Conservation (phyloP, 2,797 vertebrate species). For the Selene dorsalis region DNA sequence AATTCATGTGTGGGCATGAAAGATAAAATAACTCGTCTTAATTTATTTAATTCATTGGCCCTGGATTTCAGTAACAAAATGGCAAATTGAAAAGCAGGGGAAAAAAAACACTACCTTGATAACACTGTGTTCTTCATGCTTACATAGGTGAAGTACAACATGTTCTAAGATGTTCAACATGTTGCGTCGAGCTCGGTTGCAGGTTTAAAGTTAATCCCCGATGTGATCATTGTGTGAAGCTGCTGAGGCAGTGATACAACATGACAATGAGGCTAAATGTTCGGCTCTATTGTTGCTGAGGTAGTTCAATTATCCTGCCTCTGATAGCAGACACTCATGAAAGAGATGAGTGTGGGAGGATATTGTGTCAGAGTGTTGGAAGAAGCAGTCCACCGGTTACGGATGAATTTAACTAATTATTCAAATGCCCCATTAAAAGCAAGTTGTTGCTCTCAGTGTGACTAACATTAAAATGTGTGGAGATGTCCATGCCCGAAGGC, state of each 20-base stretch:
- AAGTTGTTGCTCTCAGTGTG: slow-evolving; percentile 46
- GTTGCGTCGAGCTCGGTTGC: background rate
- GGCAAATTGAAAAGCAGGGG: background rate
- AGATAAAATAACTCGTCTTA: background rate
- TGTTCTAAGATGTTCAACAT: background rate
- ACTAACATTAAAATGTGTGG: slow-evolving; percentile 57
- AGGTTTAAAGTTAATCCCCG: slow-evolving; percentile 9
- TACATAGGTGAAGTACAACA: background rate
- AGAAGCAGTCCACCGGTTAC: slow-evolving; percentile 51
- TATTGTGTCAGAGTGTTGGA: slow-evolving; percentile 56
- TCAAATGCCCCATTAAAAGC: slow-evolving; percentile 65
- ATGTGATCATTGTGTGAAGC: slow-evolving; percentile 20
- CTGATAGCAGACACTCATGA: slow-evolving; percentile 58
- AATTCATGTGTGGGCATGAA: background rate
- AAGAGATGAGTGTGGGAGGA: slow-evolving; percentile 70
- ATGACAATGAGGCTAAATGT: slow-evolving; percentile 43
- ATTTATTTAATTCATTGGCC: background rate
- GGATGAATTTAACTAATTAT: slow-evolving; percentile 66
- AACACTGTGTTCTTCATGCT: too few species aligned
- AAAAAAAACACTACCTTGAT: slow-evolving; percentile 16
- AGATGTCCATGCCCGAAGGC: slow-evolving; percentile 21
- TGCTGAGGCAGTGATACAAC: slow-evolving; percentile 23
- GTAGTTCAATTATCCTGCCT: slow-evolving; percentile 60
- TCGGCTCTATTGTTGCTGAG: slow-evolving; percentile 42
- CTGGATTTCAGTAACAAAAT: background rate